phyloP scores from a whole-genome alignment of 2,113 vertebrate species.

The Atlantisia rogersi region DNA sequence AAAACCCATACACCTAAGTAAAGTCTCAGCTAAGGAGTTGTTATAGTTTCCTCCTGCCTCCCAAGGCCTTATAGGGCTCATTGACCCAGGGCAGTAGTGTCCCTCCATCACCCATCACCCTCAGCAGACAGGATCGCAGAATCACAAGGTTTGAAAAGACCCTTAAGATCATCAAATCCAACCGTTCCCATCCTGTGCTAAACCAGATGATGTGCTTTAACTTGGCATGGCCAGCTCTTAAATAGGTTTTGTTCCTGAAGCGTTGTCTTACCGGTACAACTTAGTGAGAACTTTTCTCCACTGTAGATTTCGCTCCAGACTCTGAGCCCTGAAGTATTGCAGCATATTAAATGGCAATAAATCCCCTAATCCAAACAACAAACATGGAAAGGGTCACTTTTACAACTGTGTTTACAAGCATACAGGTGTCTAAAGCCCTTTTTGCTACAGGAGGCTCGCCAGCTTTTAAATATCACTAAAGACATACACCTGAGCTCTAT shows the following conservation, averaged over 20 bases:
- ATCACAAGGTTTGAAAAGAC: too few relatives aligned
- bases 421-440: background rate
- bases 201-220: background rate
- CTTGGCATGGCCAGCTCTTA: background rate
- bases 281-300: background rate
- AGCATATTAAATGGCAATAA: background rate
- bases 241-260: background rate
- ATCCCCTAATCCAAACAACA: background rate
- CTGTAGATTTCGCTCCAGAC: background rate
- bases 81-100: background rate
- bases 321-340: background rate
- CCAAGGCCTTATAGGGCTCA: fast-evolving
- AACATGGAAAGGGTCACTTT: fast-evolving
- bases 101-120: fast-evolving
- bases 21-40: fast-evolving
- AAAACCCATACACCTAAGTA: background rate
- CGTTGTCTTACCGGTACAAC: background rate
- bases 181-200: too few relatives aligned
- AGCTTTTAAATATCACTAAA: background rate
- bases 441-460: background rate
- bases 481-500: fast-evolving
- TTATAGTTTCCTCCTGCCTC: fast-evolving
- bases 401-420: background rate
- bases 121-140: too few relatives aligned
- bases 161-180: too few relatives aligned